Evolutionary conservation across 2,113 vertebrate genomes (phyloP), one percentile per base, ranked within the genome.

Genomic region (Solea solea): DNA sequence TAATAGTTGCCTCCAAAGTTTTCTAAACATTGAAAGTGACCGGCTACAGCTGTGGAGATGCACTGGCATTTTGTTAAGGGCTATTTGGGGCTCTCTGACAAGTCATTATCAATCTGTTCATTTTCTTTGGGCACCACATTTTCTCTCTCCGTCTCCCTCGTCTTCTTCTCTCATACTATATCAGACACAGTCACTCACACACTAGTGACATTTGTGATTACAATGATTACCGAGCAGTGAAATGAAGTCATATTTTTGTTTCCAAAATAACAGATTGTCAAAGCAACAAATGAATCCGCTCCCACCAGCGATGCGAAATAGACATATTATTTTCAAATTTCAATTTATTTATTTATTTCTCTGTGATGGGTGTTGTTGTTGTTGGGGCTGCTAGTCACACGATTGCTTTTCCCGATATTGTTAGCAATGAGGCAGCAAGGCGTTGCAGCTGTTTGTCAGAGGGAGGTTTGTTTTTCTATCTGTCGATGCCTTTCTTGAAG

Each of bases 191-290:
- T 28, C 64, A 60, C 49, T 28, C 34, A 64, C 52, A 28, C 64
- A 21, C 41, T 6, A 14, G 16, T 82, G 82, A 77, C 74, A 80
- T 85, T 78, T 80, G 64, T 87, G 78, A 90, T 88, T 83, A 81
- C 76, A 78, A 70, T 88, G 82, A 89, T 91, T 85, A 89, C 76
- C 81, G 73, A 74, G 61, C 63, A 5, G 51, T 72, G 79, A 82
- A 90, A 90, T 90, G 42, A 91, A 89, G 78, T 88, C 83, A 78
- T 81, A 82, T 80, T 88, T 87, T 85, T 71, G 79, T 88, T 85
- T 85, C 74, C 64, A 83, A 34, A 84, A 87, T 87, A 85, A 85
- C 69, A 85, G 71, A 86, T 83, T 90, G 87, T 91, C 81, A 91
- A 85, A 86, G 72, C 79, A 90, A 77, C 83, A 89, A 90, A 90